Base-by-base conservation (phyloP, 2,888 invertebrate species). In the Steinernema scapterisci region DNA sequence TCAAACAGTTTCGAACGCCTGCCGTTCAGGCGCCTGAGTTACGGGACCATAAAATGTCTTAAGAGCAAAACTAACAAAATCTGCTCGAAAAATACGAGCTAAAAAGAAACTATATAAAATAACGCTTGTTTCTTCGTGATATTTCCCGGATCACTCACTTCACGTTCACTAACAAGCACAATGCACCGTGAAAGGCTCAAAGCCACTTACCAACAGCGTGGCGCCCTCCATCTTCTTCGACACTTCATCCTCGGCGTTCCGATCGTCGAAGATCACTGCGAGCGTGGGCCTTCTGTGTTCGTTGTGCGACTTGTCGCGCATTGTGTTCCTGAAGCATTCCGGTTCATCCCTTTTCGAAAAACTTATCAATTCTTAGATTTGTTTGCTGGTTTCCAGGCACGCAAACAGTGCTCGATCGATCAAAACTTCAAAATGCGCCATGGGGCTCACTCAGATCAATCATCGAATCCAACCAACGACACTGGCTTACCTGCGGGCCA, bases 271-370 rank as follows among this genome's bases (percentile, higher is more conserved):
- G 13, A 63, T 63, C 31, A 63, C 63, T 16, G 63, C 31, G 31
- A 63, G n/a, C 13, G 63, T 63, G 1, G 63, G 63, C 27, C 63
- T 27, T 7, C 63, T 25, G 11, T 25, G 7, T 6, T 63, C 63
- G 16, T 63, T 25, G 19, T 63, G 63, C 38, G 63, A 63, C 31
- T 25, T 63, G 31, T 63, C 63, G 31, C 63, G 11, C 63, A 63
- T 25, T n/a, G 63, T 63, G 19, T 63, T 63, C 27, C 63, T 63
- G 63, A 63, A 63, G 31, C 63, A n/a, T n/a, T n/a, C n/a, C n/a
- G n/a, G n/a, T n/a, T n/a, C n/a, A n/a, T n/a, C 38, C 38, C 38
- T 9, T 38, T 9, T 6, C 38, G 3, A 3, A 38, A 38, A 3
- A 3, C 3, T 38, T 38, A 38, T 38, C 38, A 38, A 38, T 38